Base-by-base conservation (phyloP, 2,888 invertebrate species). In the Lochmaea crataegi region DNA sequence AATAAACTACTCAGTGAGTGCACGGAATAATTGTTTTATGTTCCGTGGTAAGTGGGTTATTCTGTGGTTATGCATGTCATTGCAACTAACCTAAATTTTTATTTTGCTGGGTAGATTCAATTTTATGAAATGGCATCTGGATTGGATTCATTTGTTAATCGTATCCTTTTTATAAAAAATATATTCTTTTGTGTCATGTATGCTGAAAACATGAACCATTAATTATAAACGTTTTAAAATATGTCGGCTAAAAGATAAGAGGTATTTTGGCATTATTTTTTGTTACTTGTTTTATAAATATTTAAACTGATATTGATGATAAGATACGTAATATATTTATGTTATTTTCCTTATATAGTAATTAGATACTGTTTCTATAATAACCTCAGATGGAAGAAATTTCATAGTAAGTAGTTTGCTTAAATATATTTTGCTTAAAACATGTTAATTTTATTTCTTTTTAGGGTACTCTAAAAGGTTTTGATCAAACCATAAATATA, bases 401-500 rank as follows among this genome's bases (percentile, higher is more conserved):
- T 98, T 98, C 85, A 96, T 98, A 81, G 93, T 93, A 87, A 90
- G 91, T 79, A 60, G 45, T 32, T 56, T 56, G 57, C 70, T 68
- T 72, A 60, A 53, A 2, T 63, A 12, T 12, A 53, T 18, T 5
- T 61, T 32, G 12, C 38, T 65, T 58, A 57, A 56, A 26, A 18
- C 61, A 11, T 64, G 60, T 18, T 60, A 64, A 26, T 14, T 42
- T 10, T 61, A 10, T 65, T 57, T 61, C 14, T 75, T 88, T 87
- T 75, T 80, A 94, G 94, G 99, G 99, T 61, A 96, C 97, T 0
- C 87, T 99, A 76, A 98, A 98, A 87, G 99, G 99, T 42, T 99
- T 98, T 87, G 99, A 99, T 88, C 99, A 99, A 88, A 97, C 98
- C n/a, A 97, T 99, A 79, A 99, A 99, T 86, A 90, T 99, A 78